These are phyloP conservation scores for Trissolcus brochymenae DNA, from an alignment of 2,888 invertebrate species.

Conservation along the genomic window DNA sequence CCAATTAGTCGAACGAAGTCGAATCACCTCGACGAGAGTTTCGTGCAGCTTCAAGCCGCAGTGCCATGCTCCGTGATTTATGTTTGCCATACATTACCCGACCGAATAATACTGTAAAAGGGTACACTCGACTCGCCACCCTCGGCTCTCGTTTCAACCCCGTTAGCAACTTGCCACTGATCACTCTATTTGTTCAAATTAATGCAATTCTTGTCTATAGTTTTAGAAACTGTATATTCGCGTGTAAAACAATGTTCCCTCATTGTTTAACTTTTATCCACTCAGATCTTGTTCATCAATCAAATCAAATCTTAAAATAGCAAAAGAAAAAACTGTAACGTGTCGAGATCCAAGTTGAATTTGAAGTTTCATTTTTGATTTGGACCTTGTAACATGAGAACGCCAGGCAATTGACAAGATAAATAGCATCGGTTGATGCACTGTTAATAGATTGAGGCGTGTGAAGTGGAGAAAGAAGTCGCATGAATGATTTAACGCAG, in stretches of 20 bases:
- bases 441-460: slow-evolving; percentile 40
- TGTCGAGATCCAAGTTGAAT: neutral
- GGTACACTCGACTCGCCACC: slow-evolving; percentile 65
- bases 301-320: too few relatives aligned
- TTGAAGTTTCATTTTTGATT: neutral
- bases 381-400: neutral
- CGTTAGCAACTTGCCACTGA: slow-evolving; percentile 62
- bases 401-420: slow-evolving; percentile 6
- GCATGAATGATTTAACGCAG: slow-evolving; percentile 64
- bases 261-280: too few relatives aligned
- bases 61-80: slow-evolving; percentile 68
- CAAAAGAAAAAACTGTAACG: neutral
- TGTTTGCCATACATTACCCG: slow-evolving; percentile 73
- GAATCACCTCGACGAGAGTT: slow-evolving; percentile 69
- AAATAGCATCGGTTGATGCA: slow-evolving; percentile 18
- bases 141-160: slow-evolving; percentile 52
- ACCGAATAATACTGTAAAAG: slow-evolving; percentile 75
- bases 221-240: neutral
- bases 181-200: slow-evolving; percentile 75
- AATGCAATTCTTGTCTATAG: slow-evolving; percentile 45
- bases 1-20: slow-evolving; percentile 59
- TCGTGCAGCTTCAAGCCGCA: slow-evolving; percentile 66
- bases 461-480: slow-evolving; percentile 58
- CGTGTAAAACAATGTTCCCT: too few relatives aligned
- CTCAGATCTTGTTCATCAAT: too few relatives aligned